These are phyloP conservation scores for Corticium candelabrum DNA, from an alignment of 37 sponge, comb jelly and placozoan genomes.

Conservation along the genomic window DNA sequence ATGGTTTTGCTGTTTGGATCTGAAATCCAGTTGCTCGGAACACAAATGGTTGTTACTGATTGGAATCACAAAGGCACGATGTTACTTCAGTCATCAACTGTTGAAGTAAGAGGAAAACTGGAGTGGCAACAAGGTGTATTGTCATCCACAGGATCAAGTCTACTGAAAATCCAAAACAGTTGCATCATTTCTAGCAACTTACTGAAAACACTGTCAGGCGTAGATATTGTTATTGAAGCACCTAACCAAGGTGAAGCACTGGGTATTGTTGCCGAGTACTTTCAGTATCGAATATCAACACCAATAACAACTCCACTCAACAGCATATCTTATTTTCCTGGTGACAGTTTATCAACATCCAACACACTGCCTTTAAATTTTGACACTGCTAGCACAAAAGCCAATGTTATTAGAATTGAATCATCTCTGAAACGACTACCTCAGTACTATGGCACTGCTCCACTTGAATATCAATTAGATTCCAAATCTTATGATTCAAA, in stretches of 20 bases:
- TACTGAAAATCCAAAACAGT: not conserved
- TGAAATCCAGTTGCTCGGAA: too few relatives aligned
- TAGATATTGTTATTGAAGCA: not conserved
- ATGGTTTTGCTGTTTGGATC: too few relatives aligned
- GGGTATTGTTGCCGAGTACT: conserved; percentile 1
- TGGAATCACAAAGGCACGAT: too few relatives aligned
- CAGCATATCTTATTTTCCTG: not conserved
- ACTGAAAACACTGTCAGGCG: not conserved
- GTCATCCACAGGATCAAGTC: too few relatives aligned
- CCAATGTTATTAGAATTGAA: not conserved
- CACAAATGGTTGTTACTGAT: too few relatives aligned
- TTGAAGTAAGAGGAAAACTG: not conserved
- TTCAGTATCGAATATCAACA: not conserved
- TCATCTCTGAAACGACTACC: not conserved
- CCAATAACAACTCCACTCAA: not conserved
- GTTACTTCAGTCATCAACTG: too few relatives aligned
- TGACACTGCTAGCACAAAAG: not conserved
- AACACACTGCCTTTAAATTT: not conserved
- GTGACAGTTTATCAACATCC: not conserved
- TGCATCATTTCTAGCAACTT: not conserved
- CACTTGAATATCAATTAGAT: not conserved
- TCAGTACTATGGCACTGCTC: not conserved
- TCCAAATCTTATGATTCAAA: not conserved
- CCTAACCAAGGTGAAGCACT: not conserved
- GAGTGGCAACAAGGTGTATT: not conserved